phyloP scores from a whole-genome alignment of 2,888 invertebrate genomes.

The Agriopis aurantiaria region DNA sequence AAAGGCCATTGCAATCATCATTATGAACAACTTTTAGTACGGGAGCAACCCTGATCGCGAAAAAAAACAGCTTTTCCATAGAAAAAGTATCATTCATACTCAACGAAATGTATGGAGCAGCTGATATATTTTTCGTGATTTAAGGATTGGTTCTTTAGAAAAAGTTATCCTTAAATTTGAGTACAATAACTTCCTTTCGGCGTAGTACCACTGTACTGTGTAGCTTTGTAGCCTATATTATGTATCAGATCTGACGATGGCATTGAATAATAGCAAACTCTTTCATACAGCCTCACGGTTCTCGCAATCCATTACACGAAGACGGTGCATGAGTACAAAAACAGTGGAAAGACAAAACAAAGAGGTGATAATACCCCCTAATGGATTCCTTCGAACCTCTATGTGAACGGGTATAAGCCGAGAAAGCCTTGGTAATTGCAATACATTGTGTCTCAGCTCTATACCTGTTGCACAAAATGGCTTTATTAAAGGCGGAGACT shows the following conservation, averaged over 20 bases:
- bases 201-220: too few relatives aligned
- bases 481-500: slow-evolving; percentile 19
- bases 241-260: not conserved
- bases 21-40: too few relatives aligned
- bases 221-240: not conserved
- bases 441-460: slow-evolving; percentile 35
- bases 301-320: slow-evolving; percentile 28
- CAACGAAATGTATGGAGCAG: too few relatives aligned
- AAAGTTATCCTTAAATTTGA: too few relatives aligned
- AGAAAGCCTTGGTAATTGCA: slow-evolving; percentile 47
- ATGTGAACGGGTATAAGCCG: slow-evolving; percentile 45
- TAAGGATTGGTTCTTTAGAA: too few relatives aligned
- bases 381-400: slow-evolving; percentile 44
- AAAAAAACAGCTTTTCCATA: too few relatives aligned
- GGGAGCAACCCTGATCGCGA: too few relatives aligned
- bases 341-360: slow-evolving; percentile 44
- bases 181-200: too few relatives aligned
- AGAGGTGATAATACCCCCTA: slow-evolving; percentile 48
- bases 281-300: slow-evolving; percentile 11
- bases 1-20: too few relatives aligned
- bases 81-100: too few relatives aligned
- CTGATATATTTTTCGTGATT: too few relatives aligned
- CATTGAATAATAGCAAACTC: slow-evolving; percentile 21
- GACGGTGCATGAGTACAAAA: slow-evolving; percentile 31
- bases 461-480: slow-evolving; percentile 37